These are phyloP conservation scores for Enteromius trimaculatus DNA, from an alignment of 2,797 vertebrate genomes.

Conservation along the genomic window DNA sequence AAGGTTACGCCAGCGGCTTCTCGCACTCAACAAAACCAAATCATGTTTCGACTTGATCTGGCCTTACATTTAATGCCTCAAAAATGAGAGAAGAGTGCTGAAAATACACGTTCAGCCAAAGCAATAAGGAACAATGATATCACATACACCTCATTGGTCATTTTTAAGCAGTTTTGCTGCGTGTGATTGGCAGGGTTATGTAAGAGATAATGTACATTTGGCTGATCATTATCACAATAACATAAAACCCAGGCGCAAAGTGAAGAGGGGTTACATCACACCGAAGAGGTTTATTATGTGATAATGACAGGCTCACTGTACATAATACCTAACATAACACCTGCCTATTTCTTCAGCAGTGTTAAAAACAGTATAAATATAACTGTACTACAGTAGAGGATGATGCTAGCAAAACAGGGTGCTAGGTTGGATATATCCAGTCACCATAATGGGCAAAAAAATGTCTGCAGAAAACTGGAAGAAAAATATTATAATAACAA, in stretches of 20 bases:
- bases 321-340: conserved; percentile 8
- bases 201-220: background rate
- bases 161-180: background rate
- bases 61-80: conserved; percentile 45
- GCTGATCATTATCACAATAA: conserved; percentile 9
- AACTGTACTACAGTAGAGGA: background rate
- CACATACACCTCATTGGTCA: background rate
- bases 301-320: background rate
- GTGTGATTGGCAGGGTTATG: background rate
- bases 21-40: conserved; percentile 54
- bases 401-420: background rate
- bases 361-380: background rate
- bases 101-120: conserved; percentile 13
- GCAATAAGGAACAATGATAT: background rate
- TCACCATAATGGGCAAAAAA: background rate
- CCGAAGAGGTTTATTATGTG: conserved; percentile 12
- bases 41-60: conserved; percentile 42
- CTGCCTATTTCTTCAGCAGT: background rate
- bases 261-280: conserved; percentile 2
- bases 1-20: conserved; percentile 52
- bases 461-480: background rate
- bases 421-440: background rate
- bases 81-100: conserved; percentile 28
- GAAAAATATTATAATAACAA: too few relatives aligned
- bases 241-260: background rate